Evolutionary conservation across 2,888 invertebrate genomes (phyloP).

Genomic region (Drosophila colorata): DNA sequence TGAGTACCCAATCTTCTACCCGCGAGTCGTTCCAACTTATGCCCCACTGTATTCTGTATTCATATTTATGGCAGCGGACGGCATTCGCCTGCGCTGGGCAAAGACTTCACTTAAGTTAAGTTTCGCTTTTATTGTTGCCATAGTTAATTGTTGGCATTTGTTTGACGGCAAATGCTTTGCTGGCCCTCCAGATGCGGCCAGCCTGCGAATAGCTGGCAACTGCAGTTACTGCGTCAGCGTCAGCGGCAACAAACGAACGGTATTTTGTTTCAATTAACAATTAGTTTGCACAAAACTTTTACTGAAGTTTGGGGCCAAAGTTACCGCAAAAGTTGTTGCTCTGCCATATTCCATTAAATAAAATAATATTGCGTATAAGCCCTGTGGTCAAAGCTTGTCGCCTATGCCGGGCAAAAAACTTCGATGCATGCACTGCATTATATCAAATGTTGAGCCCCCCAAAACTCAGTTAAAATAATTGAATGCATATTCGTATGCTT

Average conservation of each 20-base stretch:
- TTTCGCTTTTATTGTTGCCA: constrained; percentile 67
- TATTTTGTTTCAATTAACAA: constrained; percentile 77
- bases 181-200: constrained; percentile 15
- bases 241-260: constrained; percentile 18
- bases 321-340: constrained; percentile 47
- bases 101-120: constrained; percentile 47
- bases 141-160: constrained; percentile 77
- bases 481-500: not conserved
- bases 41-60: constrained; percentile 16
- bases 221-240: constrained; percentile 4
- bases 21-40: not conserved
- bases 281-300: constrained; percentile 63
- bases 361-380: constrained; percentile 57
- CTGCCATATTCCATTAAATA: constrained; percentile 57
- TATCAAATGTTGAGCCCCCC: constrained; percentile 11
- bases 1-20: constrained; percentile 62
- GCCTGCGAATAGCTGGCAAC: constrained; percentile 3
- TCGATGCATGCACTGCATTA: constrained; percentile 17
- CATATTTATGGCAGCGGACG: constrained; percentile 45
- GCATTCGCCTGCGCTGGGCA: constrained; percentile 8
- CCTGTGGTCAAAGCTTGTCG: constrained; percentile 14
- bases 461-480: constrained; percentile 4
- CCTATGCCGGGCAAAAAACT: constrained; percentile 3
- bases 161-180: constrained; percentile 60
- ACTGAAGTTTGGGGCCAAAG: constrained; percentile 30